Evolutionary conservation across 1,140 invertebrate species (phyloP), one percentile per base, ranked within the genome.

Genomic region (Melipona quadrifasciata): DNA sequence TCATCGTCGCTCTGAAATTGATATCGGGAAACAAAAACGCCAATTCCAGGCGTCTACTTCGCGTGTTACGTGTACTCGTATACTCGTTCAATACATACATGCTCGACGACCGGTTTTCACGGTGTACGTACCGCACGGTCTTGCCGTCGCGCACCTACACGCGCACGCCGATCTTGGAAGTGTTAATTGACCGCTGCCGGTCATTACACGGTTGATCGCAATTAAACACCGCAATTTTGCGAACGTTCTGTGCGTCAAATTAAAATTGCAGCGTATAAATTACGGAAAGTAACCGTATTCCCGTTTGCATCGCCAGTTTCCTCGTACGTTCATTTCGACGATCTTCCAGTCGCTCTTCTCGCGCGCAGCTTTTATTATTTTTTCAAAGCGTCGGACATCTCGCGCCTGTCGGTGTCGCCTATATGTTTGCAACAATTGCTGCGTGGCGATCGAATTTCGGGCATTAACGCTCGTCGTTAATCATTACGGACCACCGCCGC

Each of bases 11-110:
- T 84, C 89, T 89, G 91, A 91, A 93, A 93, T 93, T 92, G 93
- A 93, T 93, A 93, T 93, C 92, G 91, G 86, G 92, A 93, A 93
- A 93, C 91, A 93, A 93, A 94, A 93, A 94, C 91, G 93, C 91
- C 93, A 93, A 94, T 94, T 93, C 93, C 92, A 93, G 86, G 87
- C 90, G 90, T 74, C 83, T 84, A 84, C 92, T 91, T 92, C 91
- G 92, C 89, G 91, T 92, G 82, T 73, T 73, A 72, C 75, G 67
- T 61, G 75, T 39, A 53, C 80, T 57, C 57, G 57, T 31, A n/a
- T 61, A 70, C 34, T 34, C 31, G 16, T 47, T 64, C 51, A 19
- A 89, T 83, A 90, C 73, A 67, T 47, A 53, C 57, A 70, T n/a
- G 65, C 72, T n/a, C 57, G 76, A 57, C 65, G 71, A 65, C n/a